phyloP scores from a whole-genome alignment of 2,113 vertebrate genomes.

The Ascaphus truei region DNA sequence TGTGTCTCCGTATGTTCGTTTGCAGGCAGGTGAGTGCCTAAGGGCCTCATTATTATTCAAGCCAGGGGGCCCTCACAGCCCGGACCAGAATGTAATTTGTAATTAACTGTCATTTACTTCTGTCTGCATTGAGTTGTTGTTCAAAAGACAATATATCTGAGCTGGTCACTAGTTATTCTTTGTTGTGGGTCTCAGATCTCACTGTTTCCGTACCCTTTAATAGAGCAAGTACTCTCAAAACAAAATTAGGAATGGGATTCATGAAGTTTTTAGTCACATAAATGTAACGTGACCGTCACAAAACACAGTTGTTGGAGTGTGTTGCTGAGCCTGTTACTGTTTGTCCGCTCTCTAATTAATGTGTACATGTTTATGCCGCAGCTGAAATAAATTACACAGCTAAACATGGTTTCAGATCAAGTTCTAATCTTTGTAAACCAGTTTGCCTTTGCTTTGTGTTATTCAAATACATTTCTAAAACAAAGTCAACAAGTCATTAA shows the following conservation, averaged over 20 bases:
- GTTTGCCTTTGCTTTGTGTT: background rate
- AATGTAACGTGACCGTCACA: background rate
- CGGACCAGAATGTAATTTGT: slow-evolving; percentile 77
- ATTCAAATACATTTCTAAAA: background rate
- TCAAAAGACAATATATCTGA: slow-evolving; percentile 62
- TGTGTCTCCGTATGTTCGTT: slow-evolving; percentile 58
- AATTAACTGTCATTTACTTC: slow-evolving; percentile 84
- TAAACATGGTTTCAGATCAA: slow-evolving; percentile 23
- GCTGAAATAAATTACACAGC: slow-evolving; percentile 23
- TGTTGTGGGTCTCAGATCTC: slow-evolving; percentile 64
- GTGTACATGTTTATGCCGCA: background rate
- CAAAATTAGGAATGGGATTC: slow-evolving; percentile 40
- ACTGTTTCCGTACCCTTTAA: slow-evolving; percentile 47
- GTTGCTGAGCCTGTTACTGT: background rate
- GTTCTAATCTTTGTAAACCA: slow-evolving; percentile 9
- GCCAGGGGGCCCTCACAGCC: slow-evolving; percentile 63
- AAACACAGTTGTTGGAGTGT: background rate
- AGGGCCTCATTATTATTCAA: slow-evolving; percentile 75
- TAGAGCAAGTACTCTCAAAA: slow-evolving; percentile 46
- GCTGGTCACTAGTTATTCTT: slow-evolving; percentile 64
- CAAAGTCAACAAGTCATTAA: background rate
- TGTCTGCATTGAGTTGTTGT: slow-evolving; percentile 70
- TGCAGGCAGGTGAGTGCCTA: slow-evolving; percentile 78
- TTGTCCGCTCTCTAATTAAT: slow-evolving; percentile 12
- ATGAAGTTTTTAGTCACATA: background rate